These are phyloP conservation scores for Oscheius onirici DNA, from an alignment of 2,888 invertebrate genomes.

Conservation along the genomic window DNA sequence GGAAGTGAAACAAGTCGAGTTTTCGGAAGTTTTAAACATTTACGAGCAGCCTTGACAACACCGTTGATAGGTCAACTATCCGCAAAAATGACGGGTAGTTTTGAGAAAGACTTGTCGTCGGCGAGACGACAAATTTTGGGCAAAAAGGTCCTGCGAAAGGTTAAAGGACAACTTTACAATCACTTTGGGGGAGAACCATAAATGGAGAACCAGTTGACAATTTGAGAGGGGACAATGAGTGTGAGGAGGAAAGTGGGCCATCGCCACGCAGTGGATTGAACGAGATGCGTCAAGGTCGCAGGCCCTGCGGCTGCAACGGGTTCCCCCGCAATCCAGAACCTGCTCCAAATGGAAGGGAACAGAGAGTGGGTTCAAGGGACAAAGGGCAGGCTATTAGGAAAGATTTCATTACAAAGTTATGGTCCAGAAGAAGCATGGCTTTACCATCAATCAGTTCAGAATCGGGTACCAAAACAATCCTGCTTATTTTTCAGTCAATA, in stretches of 20 bases:
- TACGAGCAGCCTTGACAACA: too few species aligned
- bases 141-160: not conserved
- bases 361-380: not conserved
- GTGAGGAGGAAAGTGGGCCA: constrained; percentile 24
- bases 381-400: too few species aligned
- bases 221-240: not conserved
- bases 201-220: not conserved
- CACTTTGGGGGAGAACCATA: not conserved
- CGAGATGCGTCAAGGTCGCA: constrained; percentile 27
- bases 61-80: too few species aligned
- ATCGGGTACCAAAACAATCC: too few species aligned
- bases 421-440: too few species aligned
- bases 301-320: constrained; percentile 5
- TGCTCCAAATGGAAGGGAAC: not conserved
- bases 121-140: not conserved
- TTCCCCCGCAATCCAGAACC: constrained; percentile 8
- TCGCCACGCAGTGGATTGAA: not conserved
- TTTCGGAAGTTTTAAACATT: too few species aligned
- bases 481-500: too few species aligned
- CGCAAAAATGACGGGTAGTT: too few species aligned
- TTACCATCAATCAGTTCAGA: too few species aligned
- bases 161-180: not conserved
- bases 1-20: too few species aligned
- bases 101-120: not conserved
- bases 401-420: too few species aligned